Conservation (phyloP, 2,113 vertebrate genomes). For the Podocnemis expansa region DNA sequence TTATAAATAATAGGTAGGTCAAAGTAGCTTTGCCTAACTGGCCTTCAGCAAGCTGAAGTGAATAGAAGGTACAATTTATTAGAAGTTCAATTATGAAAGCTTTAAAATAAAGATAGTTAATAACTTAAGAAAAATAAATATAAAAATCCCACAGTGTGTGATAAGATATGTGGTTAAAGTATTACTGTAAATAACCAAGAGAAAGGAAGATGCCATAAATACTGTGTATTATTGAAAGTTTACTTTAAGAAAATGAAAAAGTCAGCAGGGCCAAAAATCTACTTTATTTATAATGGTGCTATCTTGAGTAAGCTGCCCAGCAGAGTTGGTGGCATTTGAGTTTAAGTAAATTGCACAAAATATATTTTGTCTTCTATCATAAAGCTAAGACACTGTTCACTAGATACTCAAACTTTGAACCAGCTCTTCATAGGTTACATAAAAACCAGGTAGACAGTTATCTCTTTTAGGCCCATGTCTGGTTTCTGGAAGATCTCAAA, state of each 20-base stretch:
- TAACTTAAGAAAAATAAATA: background rate
- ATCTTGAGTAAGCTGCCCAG: background rate
- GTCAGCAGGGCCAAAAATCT: background rate
- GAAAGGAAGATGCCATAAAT: background rate
- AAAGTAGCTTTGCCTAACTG: slow-evolving; percentile 46
- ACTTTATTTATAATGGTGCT: background rate
- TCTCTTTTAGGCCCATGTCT: background rate
- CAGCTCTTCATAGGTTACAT: background rate
- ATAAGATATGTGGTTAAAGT: background rate
- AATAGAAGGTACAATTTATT: slow-evolving; percentile 40
- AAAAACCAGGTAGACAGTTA: background rate
- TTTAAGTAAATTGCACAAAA: background rate
- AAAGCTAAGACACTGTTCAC: background rate
- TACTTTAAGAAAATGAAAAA: background rate
- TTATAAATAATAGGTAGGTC: slow-evolving; percentile 53
- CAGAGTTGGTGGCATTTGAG: background rate
- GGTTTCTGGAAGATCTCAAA: background rate
- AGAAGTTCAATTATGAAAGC: slow-evolving; percentile 11
- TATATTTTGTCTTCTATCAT: background rate
- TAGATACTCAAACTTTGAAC: background rate
- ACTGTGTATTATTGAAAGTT: background rate
- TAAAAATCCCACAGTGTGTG: background rate
- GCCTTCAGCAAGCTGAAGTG: slow-evolving; percentile 15
- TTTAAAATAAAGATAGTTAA: background rate
- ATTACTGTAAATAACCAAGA: background rate